These are phyloP conservation scores for Meloidogyne hapla DNA, from an alignment of 1,140 invertebrate genomes.

Conservation along the genomic window DNA sequence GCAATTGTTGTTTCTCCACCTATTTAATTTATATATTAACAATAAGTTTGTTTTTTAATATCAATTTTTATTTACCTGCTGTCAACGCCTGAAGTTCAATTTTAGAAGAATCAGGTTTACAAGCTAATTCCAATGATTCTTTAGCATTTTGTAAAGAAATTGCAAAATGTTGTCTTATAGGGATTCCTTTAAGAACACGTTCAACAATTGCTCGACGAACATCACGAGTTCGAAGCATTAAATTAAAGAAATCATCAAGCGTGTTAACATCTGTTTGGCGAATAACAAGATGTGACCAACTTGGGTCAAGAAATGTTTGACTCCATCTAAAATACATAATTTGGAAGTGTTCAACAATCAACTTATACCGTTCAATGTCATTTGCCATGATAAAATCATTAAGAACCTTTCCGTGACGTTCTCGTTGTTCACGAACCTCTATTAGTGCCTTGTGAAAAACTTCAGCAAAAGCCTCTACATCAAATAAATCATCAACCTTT, in stretches of 20 bases:
- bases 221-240: conserved; percentile 61
- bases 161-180: conserved; percentile 59
- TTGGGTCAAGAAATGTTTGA: conserved; percentile 59
- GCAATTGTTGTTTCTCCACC: not conserved
- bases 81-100: conserved; percentile 38
- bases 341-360: no score
- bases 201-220: conserved; percentile 62
- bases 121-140: conserved; percentile 57
- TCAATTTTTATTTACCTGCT: conserved; percentile 8
- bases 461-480: conserved; percentile 58
- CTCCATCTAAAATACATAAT: conserved; percentile 56
- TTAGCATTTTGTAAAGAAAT: conserved; percentile 61
- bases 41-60: not conserved
- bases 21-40: not conserved
- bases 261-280: conserved; percentile 49
- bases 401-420: conserved; percentile 51
- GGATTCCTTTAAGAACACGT: conserved; percentile 59
- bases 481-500: conserved; percentile 54
- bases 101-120: conserved; percentile 44
- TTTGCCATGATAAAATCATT: conserved; percentile 62
- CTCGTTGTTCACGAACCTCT: conserved; percentile 49
- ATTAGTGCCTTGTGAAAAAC: conserved; percentile 57
- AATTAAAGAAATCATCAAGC: conserved; percentile 55
- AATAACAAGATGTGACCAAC: conserved; percentile 63
- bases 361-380: conserved; percentile 60